Percentiles rank a stretch among this genome's conserved stretches.
Evolutionary conservation across 2,888 invertebrate genomes (phyloP).

Genomic region (Cordilura impudica): DNA sequence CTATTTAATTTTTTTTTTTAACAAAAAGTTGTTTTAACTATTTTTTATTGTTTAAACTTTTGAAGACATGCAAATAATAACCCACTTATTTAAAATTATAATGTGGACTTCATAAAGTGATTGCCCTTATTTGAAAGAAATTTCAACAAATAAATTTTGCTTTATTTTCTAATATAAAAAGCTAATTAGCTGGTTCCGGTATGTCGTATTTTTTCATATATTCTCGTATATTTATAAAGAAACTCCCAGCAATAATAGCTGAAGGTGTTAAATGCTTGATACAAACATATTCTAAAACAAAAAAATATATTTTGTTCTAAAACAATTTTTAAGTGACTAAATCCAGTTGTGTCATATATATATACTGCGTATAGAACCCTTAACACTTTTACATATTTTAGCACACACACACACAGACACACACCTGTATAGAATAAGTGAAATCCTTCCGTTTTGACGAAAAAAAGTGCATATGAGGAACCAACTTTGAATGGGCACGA

Average conservation of each 20-base stretch:
- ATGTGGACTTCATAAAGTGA: no score
- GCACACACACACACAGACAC: conserved; percentile 8
- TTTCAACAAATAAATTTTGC: no score
- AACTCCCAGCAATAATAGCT: conserved; percentile 49
- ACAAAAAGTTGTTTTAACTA: no score
- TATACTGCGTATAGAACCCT: conserved; percentile 13
- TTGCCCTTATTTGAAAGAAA: no score
- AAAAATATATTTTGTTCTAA: conserved; percentile 14
- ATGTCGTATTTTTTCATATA: conserved; percentile 5
- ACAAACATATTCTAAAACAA: conserved; percentile 52
- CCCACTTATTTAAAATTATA: no score
- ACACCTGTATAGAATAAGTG: conserved; percentile 27
- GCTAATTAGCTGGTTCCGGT: conserved; percentile 62
- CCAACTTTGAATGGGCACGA: background rate
- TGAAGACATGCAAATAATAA: no score
- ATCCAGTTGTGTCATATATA: conserved; percentile 29
- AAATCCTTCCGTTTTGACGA: conserved; percentile 52
- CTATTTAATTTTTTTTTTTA: no score
- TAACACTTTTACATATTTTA: conserved; percentile 13
- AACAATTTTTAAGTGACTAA: conserved; percentile 55
- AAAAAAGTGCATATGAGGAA: conserved; percentile 13
- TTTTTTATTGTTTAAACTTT: no score
- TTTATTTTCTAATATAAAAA: conserved; percentile 48
- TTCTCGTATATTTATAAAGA: conserved; percentile 27
- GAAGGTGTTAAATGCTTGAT: conserved; percentile 62